Base-by-base conservation (phyloP, 2,888 invertebrate genomes). In the Gibbula magus region DNA sequence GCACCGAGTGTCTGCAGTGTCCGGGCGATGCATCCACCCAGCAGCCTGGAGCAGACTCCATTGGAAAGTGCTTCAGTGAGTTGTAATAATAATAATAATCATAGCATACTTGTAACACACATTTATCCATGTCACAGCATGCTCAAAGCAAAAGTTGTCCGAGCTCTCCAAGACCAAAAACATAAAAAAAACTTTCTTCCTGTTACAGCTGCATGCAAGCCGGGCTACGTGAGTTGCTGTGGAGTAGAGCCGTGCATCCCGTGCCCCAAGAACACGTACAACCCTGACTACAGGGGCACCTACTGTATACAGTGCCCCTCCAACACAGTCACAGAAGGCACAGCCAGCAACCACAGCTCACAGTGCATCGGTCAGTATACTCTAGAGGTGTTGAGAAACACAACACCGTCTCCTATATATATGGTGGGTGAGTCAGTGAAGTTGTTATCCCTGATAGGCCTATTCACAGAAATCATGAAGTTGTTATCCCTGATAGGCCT, bases 181-280 rank as follows among this genome's bases (percentile, higher is more conserved):
- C 35, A 35, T 7, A 35, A 5, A 7, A 35, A 7, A 35, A 5
- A 35, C 3, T 3, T 35, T 7, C 35, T 35, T 35, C 35, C 7
- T 45, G 10, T 45, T 4, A 45, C 13, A 93, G 95, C 96, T 54
- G 98, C 97, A 93, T 99, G 99, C 92, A 94, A 95, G 18, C 95
- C 97, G 18, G 99, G 99, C 81, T 95, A 95, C 86, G 98, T 98
- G 91, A 98, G 98, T 0, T 96, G 96, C 75, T 98, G 97, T 18
- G 99, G 99, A 10, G 25, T 81, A 18, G 80, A 75, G 16, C 83
- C 83, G 0, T 86, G 86, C 54, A 22, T 20, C 10, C 32, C 22
- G 7, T 86, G 86, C 66, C 85, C 86, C 35, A 32, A 56, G 35
- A 81, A 85, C 66, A 70, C 67, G 39, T 85, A 82, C 81, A 77